A percentile compares a stretch with the other conserved stretches of the same genome.
Evolutionary conservation across 2,113 vertebrate species (phyloP).

Genomic region (Cyprinodon tularosa): DNA sequence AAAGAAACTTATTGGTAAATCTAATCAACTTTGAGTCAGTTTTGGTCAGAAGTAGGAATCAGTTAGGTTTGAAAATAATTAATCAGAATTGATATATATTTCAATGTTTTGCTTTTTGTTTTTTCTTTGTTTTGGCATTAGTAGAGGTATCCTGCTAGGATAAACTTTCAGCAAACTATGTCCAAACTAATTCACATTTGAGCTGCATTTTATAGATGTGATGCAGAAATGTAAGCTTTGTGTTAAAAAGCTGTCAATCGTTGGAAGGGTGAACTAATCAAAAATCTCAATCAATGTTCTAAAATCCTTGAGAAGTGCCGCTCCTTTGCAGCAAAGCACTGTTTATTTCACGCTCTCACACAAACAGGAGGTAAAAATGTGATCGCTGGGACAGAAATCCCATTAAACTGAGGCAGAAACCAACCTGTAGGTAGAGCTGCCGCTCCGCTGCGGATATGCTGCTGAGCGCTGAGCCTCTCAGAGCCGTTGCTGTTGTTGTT

Average conservation of each 20-base stretch:
- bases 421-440: constrained; percentile 82
- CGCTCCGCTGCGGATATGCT: constrained; percentile 78
- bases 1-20: not conserved
- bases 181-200: not conserved
- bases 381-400: too few species aligned
- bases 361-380: not conserved
- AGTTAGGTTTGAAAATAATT: not conserved
- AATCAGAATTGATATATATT: not conserved
- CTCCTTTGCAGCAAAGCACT: not conserved
- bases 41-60: not conserved
- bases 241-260: too few species aligned
- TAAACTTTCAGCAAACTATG: too few species aligned
- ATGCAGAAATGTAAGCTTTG: too few species aligned
- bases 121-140: too few species aligned
- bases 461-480: constrained; percentile 76
- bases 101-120: not conserved
- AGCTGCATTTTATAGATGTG: too few species aligned
- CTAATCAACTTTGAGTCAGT: not conserved
- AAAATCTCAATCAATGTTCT: too few species aligned
- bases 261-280: too few species aligned
- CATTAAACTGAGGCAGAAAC: not conserved
- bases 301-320: not conserved
- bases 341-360: not conserved
- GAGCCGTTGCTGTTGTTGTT: constrained; percentile 94
- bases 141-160: too few species aligned